Evolutionary conservation across 1,140 invertebrate species (phyloP), one percentile per base, ranked within the genome.

Genomic region (Capitella teleta): DNA sequence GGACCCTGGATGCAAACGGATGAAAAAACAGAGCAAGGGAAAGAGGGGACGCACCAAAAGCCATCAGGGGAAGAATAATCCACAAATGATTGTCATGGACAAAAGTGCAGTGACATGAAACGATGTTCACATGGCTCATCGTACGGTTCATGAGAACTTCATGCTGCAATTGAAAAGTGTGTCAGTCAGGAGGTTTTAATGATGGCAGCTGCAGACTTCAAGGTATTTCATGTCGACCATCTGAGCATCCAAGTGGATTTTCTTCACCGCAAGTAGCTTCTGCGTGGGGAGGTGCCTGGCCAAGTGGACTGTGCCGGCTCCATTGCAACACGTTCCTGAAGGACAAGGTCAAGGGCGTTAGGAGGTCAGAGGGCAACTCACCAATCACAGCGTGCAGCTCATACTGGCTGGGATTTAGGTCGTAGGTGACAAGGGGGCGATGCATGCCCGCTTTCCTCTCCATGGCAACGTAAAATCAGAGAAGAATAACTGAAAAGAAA

Each of bases 21-120:
- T 28, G 5, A 10, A 6, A 45, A 12, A 6, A 6, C 10, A 26
- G 43, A 41, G 46, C 38, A 43, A 47, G 54, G 14, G 41, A 18
- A 25, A 2, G 21, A 47, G 1, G 6, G 25, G 18, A 55, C 52
- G 56, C 57, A 66, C 69, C 85, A 66, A 80, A 86, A 12, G 77
- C 80, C 81, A 87, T 85, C 16, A 86, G 71, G 3, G 86, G 85
- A 55, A 81, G 82, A 14, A 89, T 77, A 2, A 86, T 76, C 72
- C 81, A 87, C n/a, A 88, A 70, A 64, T 86, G 79, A 47, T 77
- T 76, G 8, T 79, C 79, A 56, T 76, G 75, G 1, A 87, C 80
- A 74, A 88, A 90, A 30, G 81, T 78, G 43, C 79, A 79, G 49
- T 82, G 72, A 59, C 82, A 82, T 38, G 79, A 78, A 26, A 88